Conservation (phyloP, 2,797 vertebrate species). For the Hydrophis major region DNA sequence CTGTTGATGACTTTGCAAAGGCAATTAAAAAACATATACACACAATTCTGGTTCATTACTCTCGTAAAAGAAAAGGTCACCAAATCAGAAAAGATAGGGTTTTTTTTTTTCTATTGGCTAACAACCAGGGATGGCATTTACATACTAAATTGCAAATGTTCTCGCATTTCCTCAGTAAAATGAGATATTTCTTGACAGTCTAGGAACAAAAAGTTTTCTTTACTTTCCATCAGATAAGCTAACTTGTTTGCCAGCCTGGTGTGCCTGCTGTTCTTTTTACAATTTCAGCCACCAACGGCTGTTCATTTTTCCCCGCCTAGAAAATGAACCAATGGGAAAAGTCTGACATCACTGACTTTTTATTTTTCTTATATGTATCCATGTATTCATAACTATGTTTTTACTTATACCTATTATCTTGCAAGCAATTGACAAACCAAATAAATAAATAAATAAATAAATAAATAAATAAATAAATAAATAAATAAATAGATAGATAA, state of each 20-base stretch:
- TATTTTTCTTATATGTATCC: too few species aligned
- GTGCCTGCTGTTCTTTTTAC: too few species aligned
- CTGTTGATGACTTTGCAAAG: neutral
- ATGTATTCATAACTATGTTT: too few species aligned
- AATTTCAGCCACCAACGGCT: too few species aligned
- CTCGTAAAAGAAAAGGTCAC: neutral
- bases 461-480: too few species aligned
- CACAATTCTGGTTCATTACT: neutral
- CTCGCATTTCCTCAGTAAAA: neutral
- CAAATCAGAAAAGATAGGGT: neutral
- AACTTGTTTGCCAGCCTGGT: neutral
- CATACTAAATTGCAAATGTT: neutral
- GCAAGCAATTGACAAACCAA: too few species aligned
- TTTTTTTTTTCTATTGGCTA: neutral
- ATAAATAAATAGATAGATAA: too few species aligned
- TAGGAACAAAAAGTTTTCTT: neutral
- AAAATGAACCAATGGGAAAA: too few species aligned
- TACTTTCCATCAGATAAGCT: neutral
- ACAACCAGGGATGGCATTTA: neutral
- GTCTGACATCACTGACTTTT: too few species aligned
- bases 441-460: too few species aligned
- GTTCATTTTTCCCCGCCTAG: too few species aligned
- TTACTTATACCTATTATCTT: too few species aligned
- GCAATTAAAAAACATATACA: neutral
- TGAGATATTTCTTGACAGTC: neutral